Evolutionary conservation across 2,797 vertebrate species (phyloP).

Genomic region (Hafferia zeledoni): DNA sequence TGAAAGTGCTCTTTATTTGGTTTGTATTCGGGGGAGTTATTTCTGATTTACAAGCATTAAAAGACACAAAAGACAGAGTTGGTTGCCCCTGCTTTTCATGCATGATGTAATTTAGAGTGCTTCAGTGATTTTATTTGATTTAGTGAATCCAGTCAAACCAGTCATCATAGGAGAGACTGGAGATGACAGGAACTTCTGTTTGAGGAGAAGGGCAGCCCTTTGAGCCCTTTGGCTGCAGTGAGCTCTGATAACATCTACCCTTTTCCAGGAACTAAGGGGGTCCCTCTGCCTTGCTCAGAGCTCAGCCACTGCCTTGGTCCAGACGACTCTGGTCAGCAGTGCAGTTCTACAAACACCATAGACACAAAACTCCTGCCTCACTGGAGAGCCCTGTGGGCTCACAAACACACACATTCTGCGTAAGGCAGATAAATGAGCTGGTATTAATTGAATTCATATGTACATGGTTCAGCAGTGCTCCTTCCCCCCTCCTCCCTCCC

Average conservation of each 20-base stretch:
- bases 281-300: not conserved
- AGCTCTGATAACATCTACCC: not conserved
- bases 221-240: not conserved
- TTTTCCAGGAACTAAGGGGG: not conserved
- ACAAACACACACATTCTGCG: not conserved
- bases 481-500: not conserved
- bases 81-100: not conserved
- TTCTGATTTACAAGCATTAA: not conserved
- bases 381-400: accelerated
- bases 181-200: not conserved
- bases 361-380: accelerated
- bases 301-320: not conserved
- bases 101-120: not conserved
- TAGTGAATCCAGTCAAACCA: not conserved
- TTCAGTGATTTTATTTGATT: not conserved
- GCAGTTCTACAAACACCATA: accelerated
- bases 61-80: not conserved
- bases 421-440: not conserved
- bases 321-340: not conserved
- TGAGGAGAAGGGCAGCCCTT: not conserved
- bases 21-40: not conserved
- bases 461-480: not conserved
- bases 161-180: not conserved
- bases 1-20: not conserved
- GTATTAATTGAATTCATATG: not conserved